Base-by-base conservation (phyloP, 2,888 invertebrate species). In the Synanthedon andrenaeformis region DNA sequence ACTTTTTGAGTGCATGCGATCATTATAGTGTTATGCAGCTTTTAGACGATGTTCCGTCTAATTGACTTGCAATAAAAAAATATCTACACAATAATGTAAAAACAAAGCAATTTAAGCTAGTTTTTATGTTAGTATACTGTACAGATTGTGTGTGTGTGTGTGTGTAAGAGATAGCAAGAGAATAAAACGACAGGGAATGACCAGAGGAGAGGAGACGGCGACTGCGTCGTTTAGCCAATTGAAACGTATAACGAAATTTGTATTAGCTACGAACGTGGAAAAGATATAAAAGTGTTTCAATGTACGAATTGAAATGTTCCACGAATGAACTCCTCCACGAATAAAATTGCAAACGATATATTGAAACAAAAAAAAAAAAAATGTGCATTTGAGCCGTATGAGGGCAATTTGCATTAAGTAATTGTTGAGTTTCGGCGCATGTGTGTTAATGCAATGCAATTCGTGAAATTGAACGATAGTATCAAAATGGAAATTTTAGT, bases 321-420 rank as follows among this genome's bases (percentile, higher is more conserved):
- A 58, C 68, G 65, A 73, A 69, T 59, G 55, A 61, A 68, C 64
- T 69, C 56, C 59, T 65, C 58, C 56, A 61, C 59, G 61, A 71
- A 78, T 77, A 70, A 76, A 82, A 78, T 76, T 74, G 74, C 72
- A 74, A 76, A 72, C 72, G 72, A 72, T 70, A 70, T 74, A 75
- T 74, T 69, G 72, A 66, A 65, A 66, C 59, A 59, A 62, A 61
- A 49, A 49, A 49, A 49, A 49, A 49, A 8, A 0, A 35, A 8
- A 8, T 35, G 57, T 59, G 60, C 63, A 67, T 67, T 71, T 69
- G 62, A 64, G 63, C 57, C 65, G 64, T 73, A 71, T 70, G 66
- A 72, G 66, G 68, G 69, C 69, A 72, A 74, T 76, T 78, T 76
- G 74, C 70, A 76, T 78, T 72, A 75, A 74, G 69, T 76, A 62